Base-by-base conservation (phyloP, 2,888 invertebrate genomes). In the Troides aeacus region DNA sequence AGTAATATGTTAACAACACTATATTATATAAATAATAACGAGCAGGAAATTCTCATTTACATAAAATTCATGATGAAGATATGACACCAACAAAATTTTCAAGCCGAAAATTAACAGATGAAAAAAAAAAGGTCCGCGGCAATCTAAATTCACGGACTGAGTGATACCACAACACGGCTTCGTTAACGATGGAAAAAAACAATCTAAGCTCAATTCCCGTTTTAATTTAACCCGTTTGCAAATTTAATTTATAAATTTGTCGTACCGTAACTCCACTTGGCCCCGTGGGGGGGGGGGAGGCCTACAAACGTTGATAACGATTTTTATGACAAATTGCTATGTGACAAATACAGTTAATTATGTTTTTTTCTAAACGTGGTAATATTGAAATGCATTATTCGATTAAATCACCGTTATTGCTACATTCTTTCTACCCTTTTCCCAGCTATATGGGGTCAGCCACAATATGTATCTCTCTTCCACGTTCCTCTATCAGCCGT, bases 151-250 rank as follows among this genome's bases (percentile, higher is more conserved):
- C 42, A 50, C 59, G 50, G 46, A 42, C 59, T 23, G 46, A 66
- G 59, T 50, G 30, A 50, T 50, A 66, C 57, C 64, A 17, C 23
- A 59, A 59, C 59, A 30, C 15, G 59, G 46, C 59, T 66, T 46
- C 65, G 65, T 60, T 66, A 60, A 66, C 65, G 65, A 58, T 42
- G 46, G 8, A 60, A 66, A 66, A 66, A 23, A 65, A 42, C 18
- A 64, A 59, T n/a, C 36, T 36, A 36, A 10, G 57, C 30, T 39
- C 56, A 46, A 62, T 62, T 53, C 30, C 17, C 12, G 53, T 7
- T 23, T 23, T 39, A 64, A 56, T 64, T 56, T 57, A 57, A 21
- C 64, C 21, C 15, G 63, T 63, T 30, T 2, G 53, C 18, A 56
- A 63, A 50, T 64, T 64, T 7, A 39, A 64, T 57, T 64, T 10